Percentiles rank a stretch among this genome's conserved stretches.
Evolutionary conservation across 2,113 vertebrate species (phyloP).

Genomic region (Taxidea taxus): DNA sequence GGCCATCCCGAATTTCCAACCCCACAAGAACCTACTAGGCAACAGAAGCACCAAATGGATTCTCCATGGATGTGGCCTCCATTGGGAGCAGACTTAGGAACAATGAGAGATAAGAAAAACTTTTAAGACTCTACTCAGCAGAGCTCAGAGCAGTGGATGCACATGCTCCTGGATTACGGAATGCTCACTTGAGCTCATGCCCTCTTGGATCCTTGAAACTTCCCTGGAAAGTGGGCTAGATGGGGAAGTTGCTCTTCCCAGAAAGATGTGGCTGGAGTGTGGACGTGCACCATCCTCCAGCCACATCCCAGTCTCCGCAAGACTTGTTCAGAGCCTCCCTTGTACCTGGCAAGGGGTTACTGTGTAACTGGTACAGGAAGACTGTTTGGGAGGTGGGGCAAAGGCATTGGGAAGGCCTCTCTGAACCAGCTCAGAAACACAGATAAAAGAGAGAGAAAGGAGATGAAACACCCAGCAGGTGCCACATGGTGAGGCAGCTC

Average conservation of each 20-base stretch:
- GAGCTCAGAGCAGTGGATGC: background rate
- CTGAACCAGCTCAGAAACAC: background rate
- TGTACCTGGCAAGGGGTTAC: rapidly evolving
- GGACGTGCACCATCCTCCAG: rapidly evolving
- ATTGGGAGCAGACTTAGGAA: background rate
- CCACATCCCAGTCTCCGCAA: background rate
- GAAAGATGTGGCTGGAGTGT: background rate
- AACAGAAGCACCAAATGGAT: background rate
- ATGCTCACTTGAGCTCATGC: background rate
- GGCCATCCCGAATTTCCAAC: background rate
- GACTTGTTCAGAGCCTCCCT: background rate
- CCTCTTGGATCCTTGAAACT: background rate
- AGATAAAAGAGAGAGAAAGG: background rate
- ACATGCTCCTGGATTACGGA: no score
- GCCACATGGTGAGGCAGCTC: background rate
- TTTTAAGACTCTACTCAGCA: background rate
- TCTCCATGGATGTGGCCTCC: background rate
- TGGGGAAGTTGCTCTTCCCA: background rate
- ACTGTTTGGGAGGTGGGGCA: background rate
- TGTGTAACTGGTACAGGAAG: background rate
- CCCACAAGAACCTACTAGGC: background rate
- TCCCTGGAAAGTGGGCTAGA: background rate
- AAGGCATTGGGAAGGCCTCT: background rate
- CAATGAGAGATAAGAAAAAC: background rate
- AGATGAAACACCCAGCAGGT: background rate